A percentile compares a stretch with the other conserved stretches of the same genome.
Evolutionary conservation across 2,113 vertebrate genomes (phyloP).

Genomic region (Ctenodactylus gundi): DNA sequence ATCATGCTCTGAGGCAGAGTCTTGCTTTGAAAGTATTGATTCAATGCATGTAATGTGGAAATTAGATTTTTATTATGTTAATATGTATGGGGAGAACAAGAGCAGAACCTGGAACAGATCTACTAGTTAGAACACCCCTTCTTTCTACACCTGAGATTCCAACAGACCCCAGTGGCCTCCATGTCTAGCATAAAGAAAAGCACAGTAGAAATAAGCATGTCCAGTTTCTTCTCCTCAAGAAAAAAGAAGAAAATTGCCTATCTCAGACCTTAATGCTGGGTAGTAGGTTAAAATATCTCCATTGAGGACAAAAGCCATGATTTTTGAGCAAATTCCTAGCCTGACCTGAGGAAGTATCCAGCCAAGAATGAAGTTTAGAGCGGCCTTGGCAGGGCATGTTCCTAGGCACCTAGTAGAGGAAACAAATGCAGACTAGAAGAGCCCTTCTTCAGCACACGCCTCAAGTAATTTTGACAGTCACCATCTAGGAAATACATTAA

Average conservation of each 20-base stretch:
- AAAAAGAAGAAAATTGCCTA: background rate
- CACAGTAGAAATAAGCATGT: background rate
- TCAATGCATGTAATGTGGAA: background rate
- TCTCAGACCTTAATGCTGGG: background rate
- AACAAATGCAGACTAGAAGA: background rate
- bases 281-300: background rate
- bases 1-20: background rate
- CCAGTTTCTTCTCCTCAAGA: background rate
- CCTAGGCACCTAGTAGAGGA: background rate
- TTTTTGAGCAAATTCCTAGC: background rate
- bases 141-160: background rate
- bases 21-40: background rate
- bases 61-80: background rate
- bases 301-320: background rate
- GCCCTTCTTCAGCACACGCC: background rate
- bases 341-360: background rate
- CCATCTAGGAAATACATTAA: background rate
- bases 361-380: background rate
- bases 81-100: background rate
- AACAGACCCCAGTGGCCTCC: fast-evolving
- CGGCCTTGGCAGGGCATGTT: background rate
- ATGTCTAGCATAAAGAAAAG: background rate
- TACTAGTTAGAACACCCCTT: background rate
- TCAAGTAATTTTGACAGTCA: background rate
- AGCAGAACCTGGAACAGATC: background rate